Conservation (phyloP, 2,797 vertebrate species). For the Bradypodion pumilum region DNA sequence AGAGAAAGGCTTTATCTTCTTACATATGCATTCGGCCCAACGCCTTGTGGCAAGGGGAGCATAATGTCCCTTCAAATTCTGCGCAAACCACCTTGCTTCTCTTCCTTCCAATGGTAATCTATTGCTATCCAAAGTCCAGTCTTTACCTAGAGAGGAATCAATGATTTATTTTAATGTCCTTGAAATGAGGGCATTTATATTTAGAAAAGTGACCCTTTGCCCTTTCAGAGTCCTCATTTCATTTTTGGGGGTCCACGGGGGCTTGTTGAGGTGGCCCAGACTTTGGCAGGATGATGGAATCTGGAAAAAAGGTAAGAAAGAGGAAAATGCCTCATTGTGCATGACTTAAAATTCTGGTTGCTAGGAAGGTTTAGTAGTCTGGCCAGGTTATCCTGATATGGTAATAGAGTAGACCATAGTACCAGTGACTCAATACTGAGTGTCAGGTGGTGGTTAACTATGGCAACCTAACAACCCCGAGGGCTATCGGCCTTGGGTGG, state of each 20-base stretch:
- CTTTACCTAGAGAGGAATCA: not conserved
- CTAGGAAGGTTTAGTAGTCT: no score
- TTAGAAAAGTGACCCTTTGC: not conserved
- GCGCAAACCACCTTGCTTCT: not conserved
- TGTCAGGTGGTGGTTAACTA: no score
- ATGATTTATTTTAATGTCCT: not conserved
- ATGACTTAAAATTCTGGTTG: not conserved
- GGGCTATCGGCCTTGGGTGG: no score
- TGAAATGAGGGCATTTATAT: conserved; percentile 19
- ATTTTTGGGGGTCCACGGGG: not conserved
- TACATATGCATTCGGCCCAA: no score
- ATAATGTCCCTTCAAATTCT: no score
- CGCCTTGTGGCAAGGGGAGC: no score
- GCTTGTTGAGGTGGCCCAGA: not conserved
- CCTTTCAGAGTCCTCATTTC: accelerated
- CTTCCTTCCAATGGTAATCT: not conserved
- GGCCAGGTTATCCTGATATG: no score
- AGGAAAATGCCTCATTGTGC: not conserved
- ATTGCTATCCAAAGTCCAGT: not conserved
- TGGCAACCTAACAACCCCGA: no score
- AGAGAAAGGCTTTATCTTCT: no score
- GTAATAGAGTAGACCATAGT: no score
- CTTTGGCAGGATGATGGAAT: not conserved
- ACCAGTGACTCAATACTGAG: no score
- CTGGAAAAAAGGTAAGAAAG: not conserved